Conservation (phyloP, 2,888 invertebrate species). For the Philereme vetulata region DNA sequence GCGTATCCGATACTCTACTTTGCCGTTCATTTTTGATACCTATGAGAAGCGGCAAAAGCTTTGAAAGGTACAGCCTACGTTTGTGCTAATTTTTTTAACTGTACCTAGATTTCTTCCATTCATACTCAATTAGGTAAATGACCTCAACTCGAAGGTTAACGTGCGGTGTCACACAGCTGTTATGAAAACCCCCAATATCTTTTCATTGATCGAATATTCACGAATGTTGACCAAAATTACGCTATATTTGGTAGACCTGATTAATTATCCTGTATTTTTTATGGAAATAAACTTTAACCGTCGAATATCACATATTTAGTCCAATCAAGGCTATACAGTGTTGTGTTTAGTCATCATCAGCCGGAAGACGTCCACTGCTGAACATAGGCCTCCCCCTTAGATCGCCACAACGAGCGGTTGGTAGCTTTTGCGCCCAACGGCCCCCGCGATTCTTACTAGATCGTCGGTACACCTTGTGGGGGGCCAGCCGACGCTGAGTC, state of each 20-base stretch:
- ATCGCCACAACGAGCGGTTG: too few species aligned
- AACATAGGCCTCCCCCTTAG: too few species aligned
- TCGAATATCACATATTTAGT: too few species aligned
- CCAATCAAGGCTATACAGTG: too few species aligned
- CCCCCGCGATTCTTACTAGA: too few species aligned
- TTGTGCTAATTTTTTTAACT: background rate
- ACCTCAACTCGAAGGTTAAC: conserved; percentile 26
- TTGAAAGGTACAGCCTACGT: background rate
- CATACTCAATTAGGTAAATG: conserved; percentile 25
- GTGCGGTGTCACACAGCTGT: conserved; percentile 1
- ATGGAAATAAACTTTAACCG: background rate
- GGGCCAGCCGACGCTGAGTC: too few species aligned
- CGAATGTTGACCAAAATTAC: background rate
- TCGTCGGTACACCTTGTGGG: too few species aligned
- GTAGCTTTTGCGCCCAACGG: too few species aligned
- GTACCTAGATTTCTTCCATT: conserved; percentile 17
- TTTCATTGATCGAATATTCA: background rate
- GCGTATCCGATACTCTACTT: background rate
- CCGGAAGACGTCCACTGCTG: too few species aligned
- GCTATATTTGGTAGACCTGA: background rate
- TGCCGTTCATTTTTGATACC: background rate
- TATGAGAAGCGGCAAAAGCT: background rate
- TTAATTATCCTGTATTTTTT: background rate
- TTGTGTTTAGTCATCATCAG: too few species aligned
- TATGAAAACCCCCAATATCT: background rate